Evolutionary conservation across 2,797 vertebrate species (phyloP).

Genomic region (Anabas testudineus): DNA sequence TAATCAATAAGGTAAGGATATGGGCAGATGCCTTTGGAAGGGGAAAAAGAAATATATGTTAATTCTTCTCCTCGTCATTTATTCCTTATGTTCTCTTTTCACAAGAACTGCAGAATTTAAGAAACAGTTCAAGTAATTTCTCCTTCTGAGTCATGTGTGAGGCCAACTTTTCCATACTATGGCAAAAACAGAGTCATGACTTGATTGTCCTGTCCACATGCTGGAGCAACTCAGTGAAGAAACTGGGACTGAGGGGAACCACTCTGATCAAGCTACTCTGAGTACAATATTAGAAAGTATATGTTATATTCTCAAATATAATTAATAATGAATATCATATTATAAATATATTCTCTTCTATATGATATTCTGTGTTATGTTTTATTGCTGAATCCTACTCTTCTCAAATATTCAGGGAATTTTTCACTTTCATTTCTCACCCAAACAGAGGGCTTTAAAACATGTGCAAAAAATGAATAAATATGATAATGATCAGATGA

Average conservation of each 20-base stretch:
- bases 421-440: background rate
- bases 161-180: constrained; percentile 67
- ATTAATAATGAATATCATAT: too few relatives aligned
- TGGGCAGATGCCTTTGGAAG: constrained; percentile 83
- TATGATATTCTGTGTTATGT: too few relatives aligned
- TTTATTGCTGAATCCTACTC: too few relatives aligned
- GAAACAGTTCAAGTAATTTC: constrained; percentile 62
- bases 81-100: constrained; percentile 28
- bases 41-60: constrained; percentile 58
- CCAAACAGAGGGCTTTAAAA: background rate
- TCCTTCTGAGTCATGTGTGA: constrained; percentile 72
- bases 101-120: constrained; percentile 44
- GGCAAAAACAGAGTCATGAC: constrained; percentile 52
- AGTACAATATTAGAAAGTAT: background rate
- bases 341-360: too few relatives aligned
- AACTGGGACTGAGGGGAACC: background rate
- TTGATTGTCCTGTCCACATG: constrained; percentile 18
- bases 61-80: constrained; percentile 30
- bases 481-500: too few relatives aligned
- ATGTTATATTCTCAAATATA: background rate
- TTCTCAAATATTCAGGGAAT: background rate
- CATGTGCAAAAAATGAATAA: background rate
- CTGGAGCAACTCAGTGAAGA: constrained; percentile 32
- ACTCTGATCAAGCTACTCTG: constrained; percentile 1
- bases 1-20: constrained; percentile 87